Conservation (phyloP, 2,888 invertebrate genomes). For the Brachyopa scutellaris region DNA sequence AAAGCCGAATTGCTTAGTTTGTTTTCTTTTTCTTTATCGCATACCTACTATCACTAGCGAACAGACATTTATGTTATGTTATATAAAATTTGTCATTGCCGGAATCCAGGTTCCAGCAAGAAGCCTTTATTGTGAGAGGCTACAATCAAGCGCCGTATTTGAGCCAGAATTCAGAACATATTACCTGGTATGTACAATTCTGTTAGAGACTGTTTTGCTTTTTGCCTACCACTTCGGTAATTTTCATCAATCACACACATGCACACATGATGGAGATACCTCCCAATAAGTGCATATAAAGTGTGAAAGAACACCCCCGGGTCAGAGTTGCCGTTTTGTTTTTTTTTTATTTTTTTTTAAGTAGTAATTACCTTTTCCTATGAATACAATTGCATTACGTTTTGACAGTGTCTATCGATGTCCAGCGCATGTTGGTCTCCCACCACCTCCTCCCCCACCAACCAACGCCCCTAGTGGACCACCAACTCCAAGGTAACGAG, state of each 20-base stretch:
- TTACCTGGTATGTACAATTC: constrained; percentile 75
- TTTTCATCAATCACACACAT: constrained; percentile 32
- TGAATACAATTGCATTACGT: constrained; percentile 28
- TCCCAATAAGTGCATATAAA: constrained; percentile 23
- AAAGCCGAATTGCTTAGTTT: constrained; percentile 48
- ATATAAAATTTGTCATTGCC: constrained; percentile 65
- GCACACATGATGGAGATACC: constrained; percentile 31
- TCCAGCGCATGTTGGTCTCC: constrained; percentile 84
- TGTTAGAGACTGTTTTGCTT: constrained; percentile 57
- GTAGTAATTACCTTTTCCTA: too few relatives aligned
- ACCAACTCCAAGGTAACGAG: constrained; percentile 79
- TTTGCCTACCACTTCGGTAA: constrained; percentile 49
- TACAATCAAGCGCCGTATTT: constrained; percentile 75
- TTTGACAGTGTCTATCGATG: constrained; percentile 81
- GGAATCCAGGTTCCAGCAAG: constrained; percentile 71
- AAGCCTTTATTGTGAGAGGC: constrained; percentile 64
- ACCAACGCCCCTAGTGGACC: constrained; percentile 83
- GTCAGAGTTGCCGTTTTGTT: too few relatives aligned
- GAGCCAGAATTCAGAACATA: constrained; percentile 81
- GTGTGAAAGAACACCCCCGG: constrained; percentile 18
- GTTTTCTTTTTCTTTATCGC: constrained; percentile 29
- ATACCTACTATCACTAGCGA: constrained; percentile 34
- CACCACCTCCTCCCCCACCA: constrained; percentile 84
- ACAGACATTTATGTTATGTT: constrained; percentile 65
- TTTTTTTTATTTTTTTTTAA: too few relatives aligned